Percentiles rank a stretch among this genome's conserved stretches.
Evolutionary conservation across 2,888 invertebrate genomes (phyloP).

Genomic region (Agriopis marginaria): DNA sequence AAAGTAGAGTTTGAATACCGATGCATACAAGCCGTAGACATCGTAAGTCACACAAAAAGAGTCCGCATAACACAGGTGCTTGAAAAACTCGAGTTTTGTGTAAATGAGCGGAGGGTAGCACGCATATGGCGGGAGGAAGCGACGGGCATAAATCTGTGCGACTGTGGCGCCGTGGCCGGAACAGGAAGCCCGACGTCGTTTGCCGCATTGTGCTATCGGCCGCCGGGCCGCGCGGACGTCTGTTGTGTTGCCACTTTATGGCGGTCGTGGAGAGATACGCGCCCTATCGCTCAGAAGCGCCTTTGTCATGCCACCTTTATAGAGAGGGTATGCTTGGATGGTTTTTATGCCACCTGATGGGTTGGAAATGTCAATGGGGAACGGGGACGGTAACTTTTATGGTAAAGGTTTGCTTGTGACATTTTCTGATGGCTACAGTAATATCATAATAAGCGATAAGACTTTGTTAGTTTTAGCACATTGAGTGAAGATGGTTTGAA

Average conservation of each 20-base stretch:
- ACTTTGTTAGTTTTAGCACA: neutral
- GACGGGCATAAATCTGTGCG: conserved; percentile 83
- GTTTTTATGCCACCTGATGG: conserved; percentile 43
- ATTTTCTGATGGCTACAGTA: conserved; percentile 17
- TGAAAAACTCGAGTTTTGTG: conserved; percentile 84
- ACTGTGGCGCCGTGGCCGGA: conserved; percentile 84
- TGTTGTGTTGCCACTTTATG: conserved; percentile 81
- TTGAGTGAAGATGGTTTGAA: too few relatives aligned
- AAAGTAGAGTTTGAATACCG: conserved; percentile 23
- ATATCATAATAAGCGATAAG: neutral
- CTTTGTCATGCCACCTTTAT: conserved; percentile 79
- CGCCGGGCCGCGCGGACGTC: conserved; percentile 80
- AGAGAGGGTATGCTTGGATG: conserved; percentile 59
- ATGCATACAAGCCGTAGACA: conserved; percentile 58
- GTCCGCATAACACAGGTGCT: conserved; percentile 70
- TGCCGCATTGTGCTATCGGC: conserved; percentile 85
- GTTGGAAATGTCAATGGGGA: conserved; percentile 44
- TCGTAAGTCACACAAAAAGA: conserved; percentile 42
- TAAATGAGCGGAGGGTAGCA: conserved; percentile 79
- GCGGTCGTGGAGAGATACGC: conserved; percentile 75
- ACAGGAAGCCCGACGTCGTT: conserved; percentile 84
- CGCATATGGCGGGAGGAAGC: conserved; percentile 83
- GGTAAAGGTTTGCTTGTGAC: conserved; percentile 27
- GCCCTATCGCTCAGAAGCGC: conserved; percentile 63
- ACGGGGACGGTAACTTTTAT: conserved; percentile 36